phyloP scores from a whole-genome alignment of 1,140 invertebrate genomes.

The Saccostrea cuccullata region DNA sequence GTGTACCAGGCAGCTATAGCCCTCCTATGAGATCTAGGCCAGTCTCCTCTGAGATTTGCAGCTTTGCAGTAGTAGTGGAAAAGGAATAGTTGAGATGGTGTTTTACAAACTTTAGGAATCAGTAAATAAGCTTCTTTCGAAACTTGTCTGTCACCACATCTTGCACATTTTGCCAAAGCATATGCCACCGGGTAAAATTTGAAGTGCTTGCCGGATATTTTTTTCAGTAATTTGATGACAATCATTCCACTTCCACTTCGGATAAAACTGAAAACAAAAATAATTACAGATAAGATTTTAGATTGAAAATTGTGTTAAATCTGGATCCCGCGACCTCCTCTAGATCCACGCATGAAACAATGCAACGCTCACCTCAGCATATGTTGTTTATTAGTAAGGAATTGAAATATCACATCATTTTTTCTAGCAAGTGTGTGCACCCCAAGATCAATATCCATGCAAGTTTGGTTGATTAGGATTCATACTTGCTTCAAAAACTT shows the following conservation, averaged over 20 bases:
- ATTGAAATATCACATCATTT: no score
- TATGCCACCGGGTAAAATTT: neutral
- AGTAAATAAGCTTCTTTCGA: neutral
- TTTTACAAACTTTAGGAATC: neutral
- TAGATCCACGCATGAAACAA: no score
- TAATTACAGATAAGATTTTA: neutral
- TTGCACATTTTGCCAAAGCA: slow-evolving; percentile 7
- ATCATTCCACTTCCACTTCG: neutral
- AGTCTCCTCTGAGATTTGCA: neutral
- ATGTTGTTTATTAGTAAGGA: no score
- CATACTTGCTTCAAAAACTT: no score
- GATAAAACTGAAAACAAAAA: neutral
- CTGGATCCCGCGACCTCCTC: no score
- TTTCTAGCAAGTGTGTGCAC: no score
- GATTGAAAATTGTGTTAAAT: no score
- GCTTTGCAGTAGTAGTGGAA: neutral
- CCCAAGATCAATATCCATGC: no score
- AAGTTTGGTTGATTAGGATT: no score
- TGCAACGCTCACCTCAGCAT: no score
- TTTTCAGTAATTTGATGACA: neutral
- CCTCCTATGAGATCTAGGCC: neutral
- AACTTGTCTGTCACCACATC: neutral
- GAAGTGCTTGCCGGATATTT: neutral
- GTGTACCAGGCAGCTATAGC: neutral
- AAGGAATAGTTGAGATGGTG: neutral